Conservation (phyloP, 1,140 invertebrate species). For the Procambarus virginalis region DNA sequence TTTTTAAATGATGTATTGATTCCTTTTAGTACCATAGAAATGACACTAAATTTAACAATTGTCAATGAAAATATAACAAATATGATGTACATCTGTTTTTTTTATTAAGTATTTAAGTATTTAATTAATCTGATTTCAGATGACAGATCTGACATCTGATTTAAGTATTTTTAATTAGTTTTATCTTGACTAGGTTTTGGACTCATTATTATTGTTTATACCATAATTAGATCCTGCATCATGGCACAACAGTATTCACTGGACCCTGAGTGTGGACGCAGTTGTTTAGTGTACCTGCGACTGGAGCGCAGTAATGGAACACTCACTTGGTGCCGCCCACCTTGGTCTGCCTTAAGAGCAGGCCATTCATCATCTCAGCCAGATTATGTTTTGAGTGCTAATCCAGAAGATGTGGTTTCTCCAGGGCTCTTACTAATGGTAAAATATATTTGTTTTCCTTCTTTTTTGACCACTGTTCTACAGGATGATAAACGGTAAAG, state of each 20-base stretch:
- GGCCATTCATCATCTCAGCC: conserved; percentile 73
- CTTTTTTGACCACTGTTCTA: background rate
- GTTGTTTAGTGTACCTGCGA: conserved; percentile 84
- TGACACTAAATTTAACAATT: too few species aligned
- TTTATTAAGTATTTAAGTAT: too few species aligned
- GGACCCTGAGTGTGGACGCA: conserved; percentile 84
- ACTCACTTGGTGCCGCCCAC: conserved; percentile 89
- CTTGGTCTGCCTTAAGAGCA: conserved; percentile 82
- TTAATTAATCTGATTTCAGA: too few species aligned
- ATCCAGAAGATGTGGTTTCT: conserved; percentile 80
- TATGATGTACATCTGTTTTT: too few species aligned
- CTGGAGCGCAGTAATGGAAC: conserved; percentile 90
- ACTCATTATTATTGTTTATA: background rate
- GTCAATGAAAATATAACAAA: too few species aligned
- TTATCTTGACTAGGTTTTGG: too few species aligned
- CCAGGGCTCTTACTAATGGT: conserved; percentile 75
- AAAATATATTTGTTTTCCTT: background rate
- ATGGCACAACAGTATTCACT: conserved; percentile 90
- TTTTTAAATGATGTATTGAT: too few species aligned
- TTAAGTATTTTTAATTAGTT: too few species aligned
- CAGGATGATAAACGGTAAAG: too few species aligned
- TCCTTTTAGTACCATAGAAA: too few species aligned
- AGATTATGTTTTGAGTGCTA: conserved; percentile 80
- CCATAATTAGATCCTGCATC: conserved; percentile 83
- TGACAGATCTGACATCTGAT: too few species aligned